Evolutionary conservation across 1,140 invertebrate genomes (phyloP), one percentile per base, ranked within the genome.

Genomic region (Nomia melanderi): DNA sequence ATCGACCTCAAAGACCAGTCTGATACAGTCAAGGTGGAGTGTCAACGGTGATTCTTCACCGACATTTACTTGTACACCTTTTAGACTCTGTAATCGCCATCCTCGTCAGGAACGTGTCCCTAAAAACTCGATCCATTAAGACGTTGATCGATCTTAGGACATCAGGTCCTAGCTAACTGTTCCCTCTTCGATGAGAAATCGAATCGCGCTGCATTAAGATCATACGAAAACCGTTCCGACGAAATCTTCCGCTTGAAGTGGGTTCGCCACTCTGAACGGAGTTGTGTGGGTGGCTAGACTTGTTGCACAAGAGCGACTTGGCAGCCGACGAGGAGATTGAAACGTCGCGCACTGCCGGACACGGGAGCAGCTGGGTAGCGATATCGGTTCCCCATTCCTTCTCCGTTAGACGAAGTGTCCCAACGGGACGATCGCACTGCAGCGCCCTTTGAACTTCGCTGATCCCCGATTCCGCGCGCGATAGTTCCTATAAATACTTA

Each of bases 1-100:
- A 95, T 97, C 87, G 95, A 95, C 89, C 92, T 96, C 65, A 94
- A 88, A 86, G 94, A 95, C 81, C 96, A 97, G 88, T 97, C 96
- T 59, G 96, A 97, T 86, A 90, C 94, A 80, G 91, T 96, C 69
- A 96, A 95, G 96, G 96, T 97, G 87, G 54, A 71, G 53, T 81
- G 73, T 65, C 39, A 12, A 67, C 33, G 33, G 33, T n/a, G n/a
- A n/a, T n/a, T n/a, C n/a, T n/a, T n/a, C n/a, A n/a, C n/a, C n/a
- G n/a, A n/a, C n/a, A n/a, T n/a, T n/a, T n/a, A n/a, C n/a, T n/a
- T n/a, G n/a, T n/a, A n/a, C n/a, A n/a, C n/a, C n/a, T n/a, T n/a
- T n/a, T n/a, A n/a, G n/a, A n/a, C n/a, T n/a, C n/a, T n/a, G n/a
- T 31, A n/a, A 6, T 0, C 50, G 7, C 12, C 14, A 1, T 54